Percentiles rank a stretch among this genome's conserved stretches.
phyloP scores from a whole-genome alignment of 2,888 invertebrate genomes.

The Ornithoptera priamus region DNA sequence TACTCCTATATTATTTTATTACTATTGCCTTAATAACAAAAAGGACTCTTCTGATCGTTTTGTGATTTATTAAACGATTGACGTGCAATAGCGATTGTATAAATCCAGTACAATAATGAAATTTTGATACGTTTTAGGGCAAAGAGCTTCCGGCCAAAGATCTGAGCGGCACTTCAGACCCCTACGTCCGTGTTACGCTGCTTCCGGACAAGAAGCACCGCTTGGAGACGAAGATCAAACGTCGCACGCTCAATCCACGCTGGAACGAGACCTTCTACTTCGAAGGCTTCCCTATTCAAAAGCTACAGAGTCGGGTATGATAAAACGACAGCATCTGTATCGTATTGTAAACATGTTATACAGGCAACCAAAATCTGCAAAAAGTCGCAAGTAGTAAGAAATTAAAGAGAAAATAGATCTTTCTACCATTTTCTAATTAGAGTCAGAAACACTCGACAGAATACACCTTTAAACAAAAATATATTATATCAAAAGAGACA shows the following conservation, averaged over 20 bases:
- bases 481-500: too few relatives aligned
- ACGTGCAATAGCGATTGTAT: neutral
- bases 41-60: too few relatives aligned
- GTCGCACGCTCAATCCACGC: slow-evolving; percentile 92
- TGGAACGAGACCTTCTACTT: slow-evolving; percentile 98
- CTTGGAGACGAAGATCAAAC: slow-evolving; percentile 94
- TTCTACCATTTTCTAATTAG: neutral
- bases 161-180: slow-evolving; percentile 94
- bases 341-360: too few relatives aligned
- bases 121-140: slow-evolving; percentile 78
- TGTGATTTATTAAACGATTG: neutral
- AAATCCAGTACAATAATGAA: neutral
- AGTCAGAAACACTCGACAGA: too few relatives aligned
- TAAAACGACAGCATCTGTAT: neutral
- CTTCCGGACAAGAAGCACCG: slow-evolving; percentile 96
- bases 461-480: too few relatives aligned
- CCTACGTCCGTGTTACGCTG: slow-evolving; percentile 93
- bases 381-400: too few relatives aligned
- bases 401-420: too few relatives aligned
- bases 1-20: too few relatives aligned
- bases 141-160: slow-evolving; percentile 97
- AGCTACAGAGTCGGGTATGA: slow-evolving; percentile 90
- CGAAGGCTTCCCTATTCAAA: slow-evolving; percentile 96
- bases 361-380: too few relatives aligned
- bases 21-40: too few relatives aligned